Percentiles rank a stretch among this genome's conserved stretches.
Conservation (phyloP, 2,888 invertebrate genomes). For the Deilephila porcellus region DNA sequence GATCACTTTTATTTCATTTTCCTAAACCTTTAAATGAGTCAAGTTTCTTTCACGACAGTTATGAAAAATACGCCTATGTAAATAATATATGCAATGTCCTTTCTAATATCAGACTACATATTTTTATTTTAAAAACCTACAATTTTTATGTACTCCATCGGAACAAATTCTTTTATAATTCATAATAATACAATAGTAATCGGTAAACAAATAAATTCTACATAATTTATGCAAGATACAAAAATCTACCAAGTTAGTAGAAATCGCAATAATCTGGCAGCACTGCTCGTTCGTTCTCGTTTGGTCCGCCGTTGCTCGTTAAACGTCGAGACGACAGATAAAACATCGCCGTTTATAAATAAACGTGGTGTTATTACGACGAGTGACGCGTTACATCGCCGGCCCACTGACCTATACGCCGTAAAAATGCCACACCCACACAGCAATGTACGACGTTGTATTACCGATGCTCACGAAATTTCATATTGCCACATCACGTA, state of each 20-base stretch:
- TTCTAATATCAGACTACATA: too few relatives aligned
- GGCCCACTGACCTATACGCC: conserved; percentile 57
- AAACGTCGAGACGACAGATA: conserved; percentile 24
- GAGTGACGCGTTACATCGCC: conserved; percentile 48
- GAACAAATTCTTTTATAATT: too few relatives aligned
- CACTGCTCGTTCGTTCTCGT: conserved; percentile 18
- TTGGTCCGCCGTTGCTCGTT: conserved; percentile 23
- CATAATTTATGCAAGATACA: background rate
- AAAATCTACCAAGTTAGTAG: conserved; percentile 26
- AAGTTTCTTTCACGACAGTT: too few relatives aligned
- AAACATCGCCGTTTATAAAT: conserved; percentile 24
- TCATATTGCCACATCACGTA: conserved; percentile 28
- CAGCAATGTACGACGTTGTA: conserved; percentile 44
- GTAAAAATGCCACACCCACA: conserved; percentile 49
- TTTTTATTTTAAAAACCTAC: too few relatives aligned
- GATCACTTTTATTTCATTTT: too few relatives aligned
- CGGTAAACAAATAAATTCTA: background rate
- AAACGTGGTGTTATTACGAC: conserved; percentile 28
- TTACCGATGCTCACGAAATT: conserved; percentile 1
- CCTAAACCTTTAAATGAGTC: too few relatives aligned
- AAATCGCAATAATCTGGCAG: background rate
- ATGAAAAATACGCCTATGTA: too few relatives aligned
- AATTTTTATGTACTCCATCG: too few relatives aligned
- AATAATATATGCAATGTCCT: too few relatives aligned
- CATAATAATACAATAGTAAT: too few relatives aligned